These are phyloP conservation scores for Meloidogyne exigua DNA, from an alignment of 1,140 invertebrate species.

Conservation along the genomic window DNA sequence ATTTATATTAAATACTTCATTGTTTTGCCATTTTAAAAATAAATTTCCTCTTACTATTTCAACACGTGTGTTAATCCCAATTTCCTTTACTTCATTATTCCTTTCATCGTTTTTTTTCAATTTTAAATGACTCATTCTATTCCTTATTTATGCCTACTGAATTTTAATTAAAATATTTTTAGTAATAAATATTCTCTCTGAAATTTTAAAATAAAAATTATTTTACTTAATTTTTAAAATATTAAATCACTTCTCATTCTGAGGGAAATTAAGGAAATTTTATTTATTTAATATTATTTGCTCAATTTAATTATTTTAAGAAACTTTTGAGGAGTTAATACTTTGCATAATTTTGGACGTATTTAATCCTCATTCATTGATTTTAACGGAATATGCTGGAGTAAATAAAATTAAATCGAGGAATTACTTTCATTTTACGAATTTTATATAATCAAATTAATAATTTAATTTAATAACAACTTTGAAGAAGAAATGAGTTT, in stretches of 20 bases:
- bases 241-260: too few relatives aligned
- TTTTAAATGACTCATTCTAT: background rate
- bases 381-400: background rate
- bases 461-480: too few relatives aligned
- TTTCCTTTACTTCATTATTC: slow-evolving; percentile 2
- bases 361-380: slow-evolving; percentile 2
- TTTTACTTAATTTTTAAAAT: too few relatives aligned
- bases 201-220: too few relatives aligned
- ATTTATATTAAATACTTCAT: background rate
- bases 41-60: background rate
- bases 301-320: background rate
- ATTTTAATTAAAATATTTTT: too few relatives aligned
- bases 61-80: background rate
- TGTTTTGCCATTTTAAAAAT: background rate
- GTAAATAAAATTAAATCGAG: background rate
- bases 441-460: too few relatives aligned
- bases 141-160: background rate
- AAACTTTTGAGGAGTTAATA: background rate
- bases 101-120: background rate
- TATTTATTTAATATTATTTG: background rate
- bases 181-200: too few relatives aligned
- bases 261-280: too few relatives aligned
- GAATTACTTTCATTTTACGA: too few relatives aligned
- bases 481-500: background rate
- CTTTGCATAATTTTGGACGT: background rate